Conservation (phyloP, 2,113 vertebrate genomes). For the Tragulus kanchil region DNA sequence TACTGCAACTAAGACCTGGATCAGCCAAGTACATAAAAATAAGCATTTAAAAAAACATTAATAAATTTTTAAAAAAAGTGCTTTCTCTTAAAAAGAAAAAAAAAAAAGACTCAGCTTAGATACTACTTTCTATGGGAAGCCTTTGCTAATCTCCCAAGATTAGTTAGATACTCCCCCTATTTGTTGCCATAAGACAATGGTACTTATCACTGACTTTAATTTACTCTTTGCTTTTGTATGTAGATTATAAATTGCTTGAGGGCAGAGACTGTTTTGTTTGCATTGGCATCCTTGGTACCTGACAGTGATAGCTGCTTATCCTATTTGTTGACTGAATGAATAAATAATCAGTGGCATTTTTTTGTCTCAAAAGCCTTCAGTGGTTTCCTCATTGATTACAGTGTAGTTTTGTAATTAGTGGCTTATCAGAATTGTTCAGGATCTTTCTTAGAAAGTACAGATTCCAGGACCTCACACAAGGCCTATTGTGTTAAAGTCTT, state of each 20-base stretch:
- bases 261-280: constrained; percentile 43
- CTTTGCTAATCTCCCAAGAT: constrained; percentile 31
- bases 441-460: neutral
- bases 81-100: too few relatives aligned
- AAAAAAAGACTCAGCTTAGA: neutral
- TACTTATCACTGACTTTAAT: constrained; percentile 32
- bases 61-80: too few relatives aligned
- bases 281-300: neutral
- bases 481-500: constrained; percentile 26
- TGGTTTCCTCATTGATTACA: constrained; percentile 10
- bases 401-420: constrained; percentile 16
- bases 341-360: constrained; percentile 11
- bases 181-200: neutral
- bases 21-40: too few relatives aligned
- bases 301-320: constrained; percentile 18
- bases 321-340: constrained; percentile 25
- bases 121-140: constrained; percentile 2
- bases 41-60: too few relatives aligned
- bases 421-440: neutral
- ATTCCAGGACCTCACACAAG: neutral
- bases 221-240: neutral
- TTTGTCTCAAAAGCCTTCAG: neutral
- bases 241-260: constrained; percentile 1
- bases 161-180: neutral
- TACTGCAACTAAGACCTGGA: too few relatives aligned